A percentile compares a stretch with the other conserved stretches of the same genome.
phyloP scores from a whole-genome alignment of 2,888 invertebrate genomes.

The Thera obeliscata region DNA sequence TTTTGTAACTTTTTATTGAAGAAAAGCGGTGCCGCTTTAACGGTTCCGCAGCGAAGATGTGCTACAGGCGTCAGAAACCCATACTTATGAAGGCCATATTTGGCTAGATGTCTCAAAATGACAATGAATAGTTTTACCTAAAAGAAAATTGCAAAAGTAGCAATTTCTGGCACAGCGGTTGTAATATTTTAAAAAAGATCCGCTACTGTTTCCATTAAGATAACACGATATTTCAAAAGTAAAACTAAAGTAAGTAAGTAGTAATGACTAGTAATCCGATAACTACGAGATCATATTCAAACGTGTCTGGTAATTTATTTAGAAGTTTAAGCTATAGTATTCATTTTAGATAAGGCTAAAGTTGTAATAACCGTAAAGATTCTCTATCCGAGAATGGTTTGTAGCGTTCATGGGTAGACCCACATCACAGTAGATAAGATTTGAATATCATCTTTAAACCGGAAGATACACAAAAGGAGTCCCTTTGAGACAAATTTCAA shows the following conservation, averaged over 20 bases:
- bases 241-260: no score
- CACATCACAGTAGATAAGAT: not conserved
- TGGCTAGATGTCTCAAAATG: not conserved
- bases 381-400: not conserved
- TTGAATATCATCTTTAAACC: no score
- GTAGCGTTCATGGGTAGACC: not conserved
- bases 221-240: conserved; percentile 29
- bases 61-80: no score
- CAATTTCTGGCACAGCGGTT: conserved; percentile 20
- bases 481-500: no score
- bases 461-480: no score
- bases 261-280: conserved; percentile 33
- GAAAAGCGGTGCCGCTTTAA: no score
- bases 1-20: no score
- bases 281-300: conserved; percentile 21
- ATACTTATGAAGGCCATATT: no score
- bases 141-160: conserved; percentile 23
- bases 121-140: not conserved
- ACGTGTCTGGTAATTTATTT: conserved; percentile 27
- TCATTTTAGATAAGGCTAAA: conserved; percentile 19
- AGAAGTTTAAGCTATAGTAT: conserved; percentile 18
- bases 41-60: no score
- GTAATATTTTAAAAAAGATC: conserved; percentile 26
- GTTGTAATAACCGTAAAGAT: conserved; percentile 25
- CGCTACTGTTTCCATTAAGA: conserved; percentile 38